A percentile compares a stretch with the other conserved stretches of the same genome.
Evolutionary conservation across 2,797 vertebrate species (phyloP).

Genomic region (Cirrhinus molitorella): DNA sequence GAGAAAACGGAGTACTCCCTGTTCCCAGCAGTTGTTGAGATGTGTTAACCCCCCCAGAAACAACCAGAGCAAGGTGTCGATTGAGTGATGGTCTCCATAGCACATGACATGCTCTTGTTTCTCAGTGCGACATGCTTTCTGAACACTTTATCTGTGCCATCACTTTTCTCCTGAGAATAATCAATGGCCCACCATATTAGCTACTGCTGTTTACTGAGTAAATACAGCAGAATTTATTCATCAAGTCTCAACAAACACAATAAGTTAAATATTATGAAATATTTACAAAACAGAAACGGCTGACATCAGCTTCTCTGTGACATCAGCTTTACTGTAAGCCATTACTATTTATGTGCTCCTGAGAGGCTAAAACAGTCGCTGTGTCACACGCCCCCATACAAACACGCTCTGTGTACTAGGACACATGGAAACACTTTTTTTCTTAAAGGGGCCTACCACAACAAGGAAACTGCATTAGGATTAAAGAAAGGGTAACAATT

Average conservation of each 20-base stretch:
- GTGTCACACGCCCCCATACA: background rate
- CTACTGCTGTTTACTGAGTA: background rate
- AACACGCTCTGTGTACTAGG: background rate
- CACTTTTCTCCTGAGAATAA: conserved; percentile 17
- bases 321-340: conserved; percentile 4
- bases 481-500: background rate
- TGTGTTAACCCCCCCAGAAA: conserved; percentile 22
- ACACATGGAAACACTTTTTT: background rate
- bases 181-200: background rate
- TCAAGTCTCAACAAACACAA: background rate
- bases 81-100: conserved; percentile 30
- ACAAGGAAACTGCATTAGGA: conserved; percentile 6
- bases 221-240: background rate
- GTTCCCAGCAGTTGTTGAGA: conserved; percentile 22
- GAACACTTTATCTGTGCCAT: background rate
- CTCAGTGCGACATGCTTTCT: conserved; percentile 4
- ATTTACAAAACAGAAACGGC: background rate
- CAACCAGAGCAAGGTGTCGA: conserved; percentile 34
- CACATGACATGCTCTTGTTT: conserved; percentile 23
- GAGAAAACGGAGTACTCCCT: conserved; percentile 7
- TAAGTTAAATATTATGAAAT: background rate
- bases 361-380: conserved; percentile 5
- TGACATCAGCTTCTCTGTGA: background rate
- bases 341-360: conserved; percentile 17
- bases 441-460: conserved; percentile 34